Conservation (phyloP, 2,888 invertebrate species). For the Hermaeophaga mercurialis region DNA sequence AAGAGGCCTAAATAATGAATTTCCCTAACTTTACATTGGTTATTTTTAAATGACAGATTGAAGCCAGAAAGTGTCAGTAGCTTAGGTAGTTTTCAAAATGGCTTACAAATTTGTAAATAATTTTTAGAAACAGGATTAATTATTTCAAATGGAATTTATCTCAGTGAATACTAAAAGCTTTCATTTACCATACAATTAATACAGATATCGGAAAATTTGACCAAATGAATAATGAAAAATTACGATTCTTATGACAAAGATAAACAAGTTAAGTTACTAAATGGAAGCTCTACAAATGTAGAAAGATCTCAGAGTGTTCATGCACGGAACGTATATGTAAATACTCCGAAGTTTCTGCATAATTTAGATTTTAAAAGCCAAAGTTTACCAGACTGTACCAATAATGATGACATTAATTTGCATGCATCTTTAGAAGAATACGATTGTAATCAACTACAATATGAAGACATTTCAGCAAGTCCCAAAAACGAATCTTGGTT, state of each 20-base stretch:
- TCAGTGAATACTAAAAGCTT: background rate
- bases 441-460: constrained; percentile 12
- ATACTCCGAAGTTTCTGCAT: constrained; percentile 1
- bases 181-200: background rate
- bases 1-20: too few relatives aligned
- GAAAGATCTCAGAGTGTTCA: too few relatives aligned
- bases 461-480: constrained; percentile 23
- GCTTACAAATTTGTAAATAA: too few relatives aligned
- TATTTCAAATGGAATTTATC: background rate
- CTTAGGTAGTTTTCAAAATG: too few relatives aligned
- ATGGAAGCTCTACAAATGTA: constrained; percentile 18
- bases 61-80: too few relatives aligned
- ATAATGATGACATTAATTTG: constrained; percentile 37
- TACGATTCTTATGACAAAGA: constrained; percentile 29
- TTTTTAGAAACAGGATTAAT: background rate
- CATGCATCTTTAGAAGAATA: constrained; percentile 25
- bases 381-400: constrained; percentile 56
- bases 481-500: constrained; percentile 53
- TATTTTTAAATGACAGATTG: too few relatives aligned
- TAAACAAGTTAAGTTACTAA: constrained; percentile 23
- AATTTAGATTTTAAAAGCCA: constrained; percentile 51
- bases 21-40: too few relatives aligned
- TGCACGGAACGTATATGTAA: too few relatives aligned
- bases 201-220: constrained; percentile 4
- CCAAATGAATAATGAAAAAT: constrained; percentile 37